A percentile compares a stretch with the other conserved stretches of the same genome.
Evolutionary conservation across 2,113 vertebrate genomes (phyloP).

Genomic region (Epinephelus moara): DNA sequence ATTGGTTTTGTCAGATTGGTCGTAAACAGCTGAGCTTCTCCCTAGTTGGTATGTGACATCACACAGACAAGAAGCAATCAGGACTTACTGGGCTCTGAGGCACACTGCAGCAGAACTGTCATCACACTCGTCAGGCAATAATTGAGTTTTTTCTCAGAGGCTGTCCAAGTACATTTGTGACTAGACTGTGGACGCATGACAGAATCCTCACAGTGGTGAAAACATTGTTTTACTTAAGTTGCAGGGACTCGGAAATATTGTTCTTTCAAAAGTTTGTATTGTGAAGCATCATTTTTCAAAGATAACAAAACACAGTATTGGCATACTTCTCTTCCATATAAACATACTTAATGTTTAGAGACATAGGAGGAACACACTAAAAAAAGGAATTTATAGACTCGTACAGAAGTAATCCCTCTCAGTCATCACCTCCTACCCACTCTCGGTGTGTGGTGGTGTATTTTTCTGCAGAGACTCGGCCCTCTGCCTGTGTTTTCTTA

Average conservation of each 20-base stretch:
- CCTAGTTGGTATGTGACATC: conserved; percentile 9
- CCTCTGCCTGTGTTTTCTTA: too few species aligned
- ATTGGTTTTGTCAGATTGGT: neutral
- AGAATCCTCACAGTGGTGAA: conserved; percentile 18
- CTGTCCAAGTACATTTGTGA: conserved; percentile 19
- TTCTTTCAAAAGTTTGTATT: too few species aligned
- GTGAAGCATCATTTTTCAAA: too few species aligned
- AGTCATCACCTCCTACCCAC: too few species aligned
- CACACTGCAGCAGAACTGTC: conserved; percentile 34
- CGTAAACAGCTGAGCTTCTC: conserved; percentile 7
- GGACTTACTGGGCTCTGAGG: neutral
- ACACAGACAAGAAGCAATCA: conserved; percentile 5
- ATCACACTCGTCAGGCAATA: conserved; percentile 24
- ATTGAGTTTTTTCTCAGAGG: conserved; percentile 36
- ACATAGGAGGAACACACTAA: too few species aligned
- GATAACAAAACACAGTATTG: too few species aligned
- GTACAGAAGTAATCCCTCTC: too few species aligned
- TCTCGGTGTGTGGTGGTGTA: too few species aligned
- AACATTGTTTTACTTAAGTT: neutral
- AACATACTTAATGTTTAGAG: too few species aligned
- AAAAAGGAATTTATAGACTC: too few species aligned
- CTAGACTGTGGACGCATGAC: conserved; percentile 5
- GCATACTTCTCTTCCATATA: too few species aligned
- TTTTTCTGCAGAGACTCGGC: too few species aligned
- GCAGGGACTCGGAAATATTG: neutral